Conservation (phyloP, 2,113 vertebrate species). For the Porphyrio hochstetteri region DNA sequence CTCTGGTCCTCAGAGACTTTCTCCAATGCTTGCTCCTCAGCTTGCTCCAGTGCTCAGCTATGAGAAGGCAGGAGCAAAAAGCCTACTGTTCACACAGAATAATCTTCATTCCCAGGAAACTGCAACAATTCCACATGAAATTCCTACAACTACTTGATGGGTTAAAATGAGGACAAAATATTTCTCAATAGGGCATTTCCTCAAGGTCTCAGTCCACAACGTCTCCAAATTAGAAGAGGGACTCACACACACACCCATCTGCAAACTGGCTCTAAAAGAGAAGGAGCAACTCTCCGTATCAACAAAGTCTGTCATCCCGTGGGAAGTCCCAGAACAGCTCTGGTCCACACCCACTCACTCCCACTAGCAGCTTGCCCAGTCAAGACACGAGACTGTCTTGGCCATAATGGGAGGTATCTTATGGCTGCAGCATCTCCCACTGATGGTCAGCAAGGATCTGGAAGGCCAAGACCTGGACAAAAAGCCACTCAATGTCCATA, state of each 20-base stretch:
- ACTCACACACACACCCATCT: not conserved
- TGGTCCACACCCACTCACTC: not conserved
- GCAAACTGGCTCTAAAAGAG: not conserved
- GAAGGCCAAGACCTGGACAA: not conserved
- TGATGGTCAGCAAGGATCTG: not conserved
- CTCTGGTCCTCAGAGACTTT: not conserved
- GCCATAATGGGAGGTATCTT: not conserved
- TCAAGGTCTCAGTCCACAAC: not conserved
- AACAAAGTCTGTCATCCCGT: not conserved
- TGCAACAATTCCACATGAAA: constrained; percentile 16
- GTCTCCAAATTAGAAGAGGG: not conserved
- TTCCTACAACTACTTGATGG: constrained; percentile 12
- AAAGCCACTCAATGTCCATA: not conserved
- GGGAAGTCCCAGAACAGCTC: not conserved
- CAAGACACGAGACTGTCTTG: not conserved
- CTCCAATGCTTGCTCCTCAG: not conserved
- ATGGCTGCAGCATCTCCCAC: not conserved
- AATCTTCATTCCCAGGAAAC: constrained; percentile 39
- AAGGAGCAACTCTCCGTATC: not conserved
- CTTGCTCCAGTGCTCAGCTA: not conserved
- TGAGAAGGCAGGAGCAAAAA: not conserved
- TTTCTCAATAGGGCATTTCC: not conserved
- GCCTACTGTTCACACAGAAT: constrained; percentile 9
- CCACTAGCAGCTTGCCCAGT: not conserved
- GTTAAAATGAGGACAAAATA: not conserved